Evolutionary conservation across 2,888 invertebrate genomes (phyloP), one percentile per base, ranked within the genome.

Genomic region (Eupithecia insigniata): DNA sequence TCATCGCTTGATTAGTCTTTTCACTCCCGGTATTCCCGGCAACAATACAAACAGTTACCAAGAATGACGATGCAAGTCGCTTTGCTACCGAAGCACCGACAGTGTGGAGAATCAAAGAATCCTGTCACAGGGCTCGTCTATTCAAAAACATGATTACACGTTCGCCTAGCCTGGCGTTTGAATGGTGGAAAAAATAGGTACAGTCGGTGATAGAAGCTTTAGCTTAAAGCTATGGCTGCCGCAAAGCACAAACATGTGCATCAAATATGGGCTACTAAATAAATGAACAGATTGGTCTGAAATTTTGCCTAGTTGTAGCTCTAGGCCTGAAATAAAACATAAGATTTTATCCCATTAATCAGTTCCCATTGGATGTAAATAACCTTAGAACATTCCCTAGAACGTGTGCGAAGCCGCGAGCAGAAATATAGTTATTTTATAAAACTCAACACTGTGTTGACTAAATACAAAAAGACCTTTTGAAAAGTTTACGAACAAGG

Each of bases 41-140:
- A 82, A 87, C 83, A 87, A 89, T 87, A 88, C 85, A 90, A 90
- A 91, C 89, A 91, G 90, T 91, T 90, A 92, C 90, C 90, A 91
- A 85, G 86, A 89, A 89, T 93, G 93, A 94, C 91, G 81, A 69
- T 69, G 92, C 93, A 91, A 81, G 81, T 89, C 87, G 76, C 76
- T 73, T 89, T 36, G 64, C 36, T 36, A 64, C 36, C 64, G 22
- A 81, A 90, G 92, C 92, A 90, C 92, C 88, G 89, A 89, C 84
- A 82, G 85, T 87, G 88, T 87, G 85, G 85, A 90, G 90, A 90
- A 72, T 69, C 61, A 61, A 66, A 66, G 69, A 72, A 91, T 92
- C 92, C 92, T 92, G 87, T 90, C 88, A 87, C 90, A 90, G 86
- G 88, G 88, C 85, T 84, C 83, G 79, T 83, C 87, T 90, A 90